These are phyloP conservation scores for Drosophila gunungcola DNA, from an alignment of 1,140 invertebrate species.

Conservation along the genomic window DNA sequence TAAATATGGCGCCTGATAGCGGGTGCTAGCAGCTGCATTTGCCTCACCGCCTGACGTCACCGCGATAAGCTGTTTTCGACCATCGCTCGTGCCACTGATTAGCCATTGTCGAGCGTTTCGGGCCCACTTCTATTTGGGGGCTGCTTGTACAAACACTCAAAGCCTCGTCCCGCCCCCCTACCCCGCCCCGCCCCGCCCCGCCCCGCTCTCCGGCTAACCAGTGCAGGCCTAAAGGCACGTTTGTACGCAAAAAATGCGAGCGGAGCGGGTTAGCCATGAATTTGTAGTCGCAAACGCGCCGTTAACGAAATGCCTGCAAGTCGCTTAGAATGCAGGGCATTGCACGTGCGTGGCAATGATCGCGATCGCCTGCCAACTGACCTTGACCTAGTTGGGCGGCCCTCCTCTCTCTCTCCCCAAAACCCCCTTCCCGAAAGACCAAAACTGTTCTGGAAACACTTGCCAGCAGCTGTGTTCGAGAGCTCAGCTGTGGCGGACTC, in stretches of 20 bases:
- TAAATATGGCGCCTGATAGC: constrained; percentile 22
- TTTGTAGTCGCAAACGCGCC: constrained; percentile 5
- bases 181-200: too few species aligned
- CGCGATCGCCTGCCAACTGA: constrained; percentile 5
- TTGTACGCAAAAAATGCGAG: constrained; percentile 22
- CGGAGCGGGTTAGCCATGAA: constrained; percentile 25
- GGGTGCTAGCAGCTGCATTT: constrained; percentile 26
- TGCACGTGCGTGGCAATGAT: constrained; percentile 27
- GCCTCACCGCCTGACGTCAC: constrained; percentile 62
- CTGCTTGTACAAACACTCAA: constrained; percentile 24
- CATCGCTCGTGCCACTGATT: constrained; percentile 72
- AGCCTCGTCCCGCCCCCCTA: background rate
- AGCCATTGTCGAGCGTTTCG: constrained; percentile 18
- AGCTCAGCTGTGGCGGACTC: constrained; percentile 11
- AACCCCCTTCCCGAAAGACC: background rate
- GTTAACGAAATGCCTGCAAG: constrained; percentile 21
- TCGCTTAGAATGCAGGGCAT: constrained; percentile 22
- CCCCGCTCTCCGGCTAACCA: constrained; percentile 24
- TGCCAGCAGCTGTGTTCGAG: constrained; percentile 11
- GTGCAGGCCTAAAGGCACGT: constrained; percentile 46
- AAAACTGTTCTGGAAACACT: constrained; percentile 31
- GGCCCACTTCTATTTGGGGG: constrained; percentile 15
- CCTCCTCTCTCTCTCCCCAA: background rate
- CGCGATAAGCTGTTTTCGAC: constrained; percentile 31
- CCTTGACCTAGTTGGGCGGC: constrained; percentile 38